Evolutionary conservation across 1,140 invertebrate genomes (phyloP), one percentile per base, ranked within the genome.

Genomic region (Zaprionus taronus): DNA sequence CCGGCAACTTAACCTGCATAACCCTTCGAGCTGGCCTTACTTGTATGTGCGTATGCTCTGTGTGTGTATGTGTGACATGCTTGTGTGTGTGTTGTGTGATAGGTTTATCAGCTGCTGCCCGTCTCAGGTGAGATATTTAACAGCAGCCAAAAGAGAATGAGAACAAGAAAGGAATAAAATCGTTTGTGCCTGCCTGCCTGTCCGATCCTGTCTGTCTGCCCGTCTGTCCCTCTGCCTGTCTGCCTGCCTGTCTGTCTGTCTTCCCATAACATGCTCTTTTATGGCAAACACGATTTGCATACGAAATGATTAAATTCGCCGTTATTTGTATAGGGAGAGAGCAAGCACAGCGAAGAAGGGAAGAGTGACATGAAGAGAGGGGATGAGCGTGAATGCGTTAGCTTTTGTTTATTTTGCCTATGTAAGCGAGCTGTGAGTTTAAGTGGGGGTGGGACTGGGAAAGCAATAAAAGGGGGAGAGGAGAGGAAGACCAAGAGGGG

Each of bases 261-360:
- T 66, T 65, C 26, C 72, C 61, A 31, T 65, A 69, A 79, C 68
- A 77, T 77, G 68, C 63, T 71, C 68, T 73, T 77, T 87, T 82
- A 71, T 80, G 80, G 41, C 62, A 87, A 82, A 86, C 72, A 65
- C 63, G 79, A 86, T 86, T 86, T 86, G 80, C 83, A 86, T 86
- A 64, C 77, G 20, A 86, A 86, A 86, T 86, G 72, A 86, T 86
- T 77, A 83, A 82, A 82, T 82, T 81, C 67, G 75, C 68, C 67
- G 64, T 71, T 84, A 69, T 84, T 84, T 81, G 60, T 69, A 20
- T 11, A 60, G 60, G 51, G 36, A 68, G 36, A 68, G 51, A 15
- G 28, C 11, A 14, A 6, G 44, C 9, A 38, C 24, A 47, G 14
- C 20, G 17, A 31, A n/a, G 34, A 58, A 53, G 64, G 20, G 38